Conservation (phyloP, 1,140 invertebrate species). For the Cydia pomonella region DNA sequence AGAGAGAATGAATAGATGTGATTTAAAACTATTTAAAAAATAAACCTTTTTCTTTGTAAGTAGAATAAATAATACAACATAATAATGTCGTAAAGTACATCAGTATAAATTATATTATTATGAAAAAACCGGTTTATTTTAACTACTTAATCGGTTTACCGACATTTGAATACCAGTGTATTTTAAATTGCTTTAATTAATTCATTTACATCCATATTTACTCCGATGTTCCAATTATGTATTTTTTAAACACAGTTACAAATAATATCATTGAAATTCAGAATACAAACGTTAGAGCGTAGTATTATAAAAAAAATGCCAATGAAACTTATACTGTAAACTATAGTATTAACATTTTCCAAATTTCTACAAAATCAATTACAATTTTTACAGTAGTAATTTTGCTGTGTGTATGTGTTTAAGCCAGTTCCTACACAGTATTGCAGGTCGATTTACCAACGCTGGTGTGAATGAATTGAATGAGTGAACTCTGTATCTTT, state of each 20-base stretch:
- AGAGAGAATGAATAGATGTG: neutral
- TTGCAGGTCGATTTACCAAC: neutral
- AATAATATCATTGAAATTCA: neutral
- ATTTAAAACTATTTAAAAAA: neutral
- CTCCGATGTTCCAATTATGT: neutral
- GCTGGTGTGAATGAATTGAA: neutral
- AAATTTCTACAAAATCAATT: slow-evolving; percentile 9
- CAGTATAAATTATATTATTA: neutral
- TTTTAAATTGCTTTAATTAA: neutral
- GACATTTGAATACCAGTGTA: neutral
- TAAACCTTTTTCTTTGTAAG: neutral
- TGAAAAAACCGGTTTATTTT: neutral
- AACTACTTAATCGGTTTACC: neutral
- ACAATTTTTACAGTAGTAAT: neutral
- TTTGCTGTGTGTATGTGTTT: neutral
- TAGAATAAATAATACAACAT: too few species aligned
- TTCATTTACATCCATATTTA: neutral
- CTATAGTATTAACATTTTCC: slow-evolving; percentile 1
- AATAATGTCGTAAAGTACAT: neutral
- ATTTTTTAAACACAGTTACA: neutral
- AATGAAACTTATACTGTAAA: neutral
- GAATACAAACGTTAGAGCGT: neutral
- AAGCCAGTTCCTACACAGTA: neutral
- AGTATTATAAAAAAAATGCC: slow-evolving; percentile 4
- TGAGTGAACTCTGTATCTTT: too few species aligned